Conservation (phyloP, 2,888 invertebrate species). For the Nomada flava region DNA sequence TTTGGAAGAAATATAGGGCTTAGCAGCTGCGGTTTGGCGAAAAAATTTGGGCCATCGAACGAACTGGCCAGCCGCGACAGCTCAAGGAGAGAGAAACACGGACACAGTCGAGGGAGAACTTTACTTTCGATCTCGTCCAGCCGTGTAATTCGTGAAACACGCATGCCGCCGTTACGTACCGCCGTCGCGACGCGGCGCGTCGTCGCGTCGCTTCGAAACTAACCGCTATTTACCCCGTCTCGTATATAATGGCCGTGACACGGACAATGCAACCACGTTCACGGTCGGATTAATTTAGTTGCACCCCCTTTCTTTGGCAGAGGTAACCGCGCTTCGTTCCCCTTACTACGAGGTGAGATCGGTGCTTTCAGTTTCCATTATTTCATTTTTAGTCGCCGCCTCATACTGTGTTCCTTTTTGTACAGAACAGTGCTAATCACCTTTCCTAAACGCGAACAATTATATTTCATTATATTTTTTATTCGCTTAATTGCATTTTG, state of each 20-base stretch:
- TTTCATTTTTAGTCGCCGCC: neutral
- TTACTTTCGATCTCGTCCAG: slow-evolving; percentile 69
- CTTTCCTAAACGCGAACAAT: too few species aligned
- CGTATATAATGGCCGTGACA: slow-evolving; percentile 43
- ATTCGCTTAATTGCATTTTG: too few species aligned
- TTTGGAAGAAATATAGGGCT: slow-evolving; percentile 24
- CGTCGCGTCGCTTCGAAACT: slow-evolving; percentile 53
- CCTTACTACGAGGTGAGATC: neutral
- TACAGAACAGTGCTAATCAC: too few species aligned
- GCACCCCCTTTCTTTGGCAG: neutral
- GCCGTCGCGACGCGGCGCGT: slow-evolving; percentile 6
- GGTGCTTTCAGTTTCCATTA: slow-evolving; percentile 13
- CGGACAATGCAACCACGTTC: slow-evolving; percentile 51
- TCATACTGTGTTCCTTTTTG: too few species aligned
- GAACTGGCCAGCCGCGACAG: slow-evolving; percentile 17
- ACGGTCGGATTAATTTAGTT: slow-evolving; percentile 54
- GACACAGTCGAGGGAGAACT: slow-evolving; percentile 37
- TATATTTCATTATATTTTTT: too few species aligned
- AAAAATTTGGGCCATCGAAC: slow-evolving; percentile 49
- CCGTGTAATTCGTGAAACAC: slow-evolving; percentile 58
- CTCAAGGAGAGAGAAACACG: slow-evolving; percentile 17
- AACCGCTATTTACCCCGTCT: slow-evolving; percentile 56
- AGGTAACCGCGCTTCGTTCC: slow-evolving; percentile 6
- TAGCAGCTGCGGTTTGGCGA: neutral
- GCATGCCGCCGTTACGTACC: slow-evolving; percentile 33